phyloP scores from a whole-genome alignment of 2,888 invertebrate genomes.

The Conus canariensis region DNA sequence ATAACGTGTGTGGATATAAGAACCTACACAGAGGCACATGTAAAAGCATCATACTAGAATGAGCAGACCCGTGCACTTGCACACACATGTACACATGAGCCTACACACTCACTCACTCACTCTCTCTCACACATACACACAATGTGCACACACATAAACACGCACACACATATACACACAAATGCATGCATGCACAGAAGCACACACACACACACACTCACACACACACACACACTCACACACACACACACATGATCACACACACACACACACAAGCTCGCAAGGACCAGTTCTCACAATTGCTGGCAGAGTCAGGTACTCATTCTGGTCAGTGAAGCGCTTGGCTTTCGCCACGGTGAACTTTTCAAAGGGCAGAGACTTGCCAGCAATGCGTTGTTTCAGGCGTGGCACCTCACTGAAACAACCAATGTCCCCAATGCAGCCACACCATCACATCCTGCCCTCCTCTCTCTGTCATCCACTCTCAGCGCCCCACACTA shows the following conservation, averaged over 20 bases:
- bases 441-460: neutral
- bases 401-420: slow-evolving; percentile 88
- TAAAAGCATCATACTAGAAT: neutral
- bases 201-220: neutral
- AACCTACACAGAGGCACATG: too few species aligned
- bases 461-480: too few species aligned
- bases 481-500: too few species aligned
- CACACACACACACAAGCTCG: neutral
- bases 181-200: neutral
- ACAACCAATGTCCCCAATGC: slow-evolving; percentile 31
- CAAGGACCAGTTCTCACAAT: slow-evolving; percentile 79
- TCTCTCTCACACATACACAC: neutral
- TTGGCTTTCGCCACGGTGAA: slow-evolving; percentile 93
- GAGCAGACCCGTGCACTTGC: neutral
- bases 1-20: too few species aligned
- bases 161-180: neutral
- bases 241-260: neutral
- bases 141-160: neutral
- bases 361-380: slow-evolving; percentile 97
- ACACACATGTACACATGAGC: neutral
- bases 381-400: slow-evolving; percentile 95
- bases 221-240: too few species aligned
- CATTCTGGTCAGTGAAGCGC: slow-evolving; percentile 87
- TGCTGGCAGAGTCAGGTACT: slow-evolving; percentile 88
- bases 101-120: neutral